Conservation (phyloP, 2,113 vertebrate species). For the Gymnocephalus cernua region DNA sequence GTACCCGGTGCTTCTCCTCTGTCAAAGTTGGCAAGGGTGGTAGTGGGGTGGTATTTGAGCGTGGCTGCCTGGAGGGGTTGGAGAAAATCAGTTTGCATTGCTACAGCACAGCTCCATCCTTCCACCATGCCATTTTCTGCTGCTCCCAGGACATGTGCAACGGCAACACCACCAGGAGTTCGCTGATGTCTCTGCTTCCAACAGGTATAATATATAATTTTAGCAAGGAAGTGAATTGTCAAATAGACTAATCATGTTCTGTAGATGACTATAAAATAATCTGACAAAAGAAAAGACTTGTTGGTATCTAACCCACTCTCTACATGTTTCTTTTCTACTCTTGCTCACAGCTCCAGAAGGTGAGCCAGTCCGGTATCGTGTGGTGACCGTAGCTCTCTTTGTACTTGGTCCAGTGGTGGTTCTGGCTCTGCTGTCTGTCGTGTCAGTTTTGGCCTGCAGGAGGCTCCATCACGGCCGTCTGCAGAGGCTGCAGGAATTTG, state of each 20-base stretch:
- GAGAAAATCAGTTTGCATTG: conserved; percentile 80
- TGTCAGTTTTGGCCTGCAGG: conserved; percentile 79
- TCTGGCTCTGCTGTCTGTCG: conserved; percentile 78
- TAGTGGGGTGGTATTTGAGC: conserved; percentile 65
- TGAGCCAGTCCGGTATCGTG: conserved; percentile 76
- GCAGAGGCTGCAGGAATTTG: conserved; percentile 81
- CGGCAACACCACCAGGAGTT: conserved; percentile 73
- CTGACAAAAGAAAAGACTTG: too few species aligned
- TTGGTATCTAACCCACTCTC: neutral
- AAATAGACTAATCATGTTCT: neutral
- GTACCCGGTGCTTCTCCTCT: conserved; percentile 83
- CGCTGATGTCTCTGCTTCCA: conserved; percentile 74
- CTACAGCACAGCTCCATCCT: conserved; percentile 72
- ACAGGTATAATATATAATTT: conserved; percentile 60
- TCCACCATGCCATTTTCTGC: conserved; percentile 79
- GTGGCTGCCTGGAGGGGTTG: conserved; percentile 77
- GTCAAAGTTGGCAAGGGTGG: conserved; percentile 66
- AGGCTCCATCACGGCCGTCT: conserved; percentile 81
- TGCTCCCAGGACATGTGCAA: conserved; percentile 84
- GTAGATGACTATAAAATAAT: neutral
- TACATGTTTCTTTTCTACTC: neutral
- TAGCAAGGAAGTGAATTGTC: neutral
- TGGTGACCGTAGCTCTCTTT: conserved; percentile 81
- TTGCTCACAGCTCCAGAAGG: conserved; percentile 70
- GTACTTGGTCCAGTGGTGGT: conserved; percentile 77